Percentiles rank a stretch among this genome's conserved stretches.
Evolutionary conservation across 2,888 invertebrate genomes (phyloP).

Genomic region (Ophioninae sp.): DNA sequence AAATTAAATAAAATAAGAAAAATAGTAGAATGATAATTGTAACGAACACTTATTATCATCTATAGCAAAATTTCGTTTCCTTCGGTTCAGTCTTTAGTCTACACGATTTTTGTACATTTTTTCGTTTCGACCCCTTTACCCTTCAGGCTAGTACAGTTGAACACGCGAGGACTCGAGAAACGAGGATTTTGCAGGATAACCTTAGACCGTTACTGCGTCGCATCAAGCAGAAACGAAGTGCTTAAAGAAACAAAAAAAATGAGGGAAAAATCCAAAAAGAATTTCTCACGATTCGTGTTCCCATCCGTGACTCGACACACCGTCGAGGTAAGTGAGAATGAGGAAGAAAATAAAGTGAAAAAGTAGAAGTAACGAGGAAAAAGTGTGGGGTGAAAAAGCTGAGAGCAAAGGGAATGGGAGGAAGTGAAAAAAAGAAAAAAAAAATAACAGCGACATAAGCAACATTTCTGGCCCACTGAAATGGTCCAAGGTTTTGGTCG

Average conservation of each 20-base stretch:
- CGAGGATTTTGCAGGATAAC: constrained; percentile 23
- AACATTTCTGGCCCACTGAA: constrained; percentile 33
- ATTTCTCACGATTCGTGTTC: constrained; percentile 25
- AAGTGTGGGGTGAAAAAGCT: constrained; percentile 19
- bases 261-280: constrained; percentile 9
- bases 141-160: constrained; percentile 14
- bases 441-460: constrained; percentile 36
- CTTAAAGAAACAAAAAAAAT: constrained; percentile 21
- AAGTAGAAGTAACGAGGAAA: constrained; percentile 25
- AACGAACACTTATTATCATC: neutral
- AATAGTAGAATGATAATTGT: neutral
- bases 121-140: constrained; percentile 24
- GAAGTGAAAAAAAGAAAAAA: neutral
- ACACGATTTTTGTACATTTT: neutral
- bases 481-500: constrained; percentile 35
- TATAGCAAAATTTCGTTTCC: neutral
- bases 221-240: constrained; percentile 40
- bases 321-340: neutral
- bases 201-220: constrained; percentile 15
- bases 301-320: constrained; percentile 32
- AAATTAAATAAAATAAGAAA: neutral
- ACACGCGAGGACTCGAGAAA: constrained; percentile 14
- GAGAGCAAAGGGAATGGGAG: constrained; percentile 22
- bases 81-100: constrained; percentile 8
- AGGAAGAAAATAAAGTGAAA: constrained; percentile 16